Evolutionary conservation across 2,888 invertebrate genomes (phyloP).

Genomic region (Resseliella maxima): DNA sequence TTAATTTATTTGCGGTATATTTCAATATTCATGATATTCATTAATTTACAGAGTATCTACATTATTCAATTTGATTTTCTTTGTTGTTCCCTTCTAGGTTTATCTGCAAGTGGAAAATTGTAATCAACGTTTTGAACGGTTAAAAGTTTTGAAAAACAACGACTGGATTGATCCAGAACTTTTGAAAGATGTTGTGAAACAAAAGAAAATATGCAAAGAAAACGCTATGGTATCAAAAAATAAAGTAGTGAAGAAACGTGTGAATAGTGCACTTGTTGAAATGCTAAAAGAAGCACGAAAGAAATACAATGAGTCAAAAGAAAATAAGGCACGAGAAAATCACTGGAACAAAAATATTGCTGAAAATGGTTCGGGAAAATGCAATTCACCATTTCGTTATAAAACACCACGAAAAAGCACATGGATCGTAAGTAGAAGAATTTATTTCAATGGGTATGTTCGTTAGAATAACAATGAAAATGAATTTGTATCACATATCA

Average conservation of each 20-base stretch:
- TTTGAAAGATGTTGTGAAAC: not conserved
- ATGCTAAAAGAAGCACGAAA: conserved; percentile 4
- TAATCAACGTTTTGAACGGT: conserved; percentile 61
- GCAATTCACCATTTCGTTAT: no score
- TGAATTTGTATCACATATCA: no score
- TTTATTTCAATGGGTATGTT: not conserved
- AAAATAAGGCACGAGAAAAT: not conserved
- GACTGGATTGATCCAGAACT: conserved; percentile 57
- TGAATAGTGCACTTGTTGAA: not conserved
- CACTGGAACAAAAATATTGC: not conserved
- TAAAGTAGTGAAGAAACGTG: not conserved
- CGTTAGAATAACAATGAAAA: no score
- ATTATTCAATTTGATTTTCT: no score
- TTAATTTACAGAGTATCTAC: no score
- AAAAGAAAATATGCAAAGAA: not conserved
- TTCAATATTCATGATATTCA: no score
- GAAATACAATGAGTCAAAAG: not conserved
- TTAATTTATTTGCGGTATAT: no score
- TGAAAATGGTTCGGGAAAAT: not conserved
- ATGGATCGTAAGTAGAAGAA: not conserved
- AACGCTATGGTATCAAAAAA: not conserved
- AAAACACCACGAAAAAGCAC: not conserved
- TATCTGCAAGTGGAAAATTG: conserved; percentile 69
- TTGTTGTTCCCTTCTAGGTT: no score
- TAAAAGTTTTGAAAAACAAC: conserved; percentile 59